Evolutionary conservation across 2,888 invertebrate genomes (phyloP).

Genomic region (Nesidiocoris tenuis): DNA sequence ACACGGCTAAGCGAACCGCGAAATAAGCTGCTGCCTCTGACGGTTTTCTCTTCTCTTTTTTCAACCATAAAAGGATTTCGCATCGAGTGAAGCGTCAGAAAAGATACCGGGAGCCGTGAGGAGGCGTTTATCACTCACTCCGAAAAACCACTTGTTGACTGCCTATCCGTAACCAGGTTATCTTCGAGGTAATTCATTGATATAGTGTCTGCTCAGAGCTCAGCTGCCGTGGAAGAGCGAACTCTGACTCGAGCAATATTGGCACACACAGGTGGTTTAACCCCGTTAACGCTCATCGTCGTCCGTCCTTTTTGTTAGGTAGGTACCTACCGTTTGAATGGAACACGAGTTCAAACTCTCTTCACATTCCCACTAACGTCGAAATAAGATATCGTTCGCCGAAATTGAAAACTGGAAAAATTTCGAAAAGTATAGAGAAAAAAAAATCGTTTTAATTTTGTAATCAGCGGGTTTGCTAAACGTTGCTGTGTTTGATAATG

Average conservation of each 20-base stretch:
- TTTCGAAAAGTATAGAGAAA: too few species aligned
- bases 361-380: too few species aligned
- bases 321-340: too few species aligned
- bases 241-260: background rate
- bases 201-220: background rate
- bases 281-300: background rate
- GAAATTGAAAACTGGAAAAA: too few species aligned
- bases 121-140: background rate
- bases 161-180: background rate
- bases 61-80: background rate
- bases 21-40: background rate
- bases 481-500: too few species aligned
- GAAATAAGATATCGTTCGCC: too few species aligned
- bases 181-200: background rate
- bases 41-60: background rate
- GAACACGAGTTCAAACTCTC: too few species aligned
- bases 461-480: too few species aligned
- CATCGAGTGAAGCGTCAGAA: background rate
- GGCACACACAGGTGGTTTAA: background rate
- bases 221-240: background rate
- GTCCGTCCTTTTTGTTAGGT: too few species aligned
- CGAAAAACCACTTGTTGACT: background rate
- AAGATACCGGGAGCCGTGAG: background rate
- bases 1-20: background rate
- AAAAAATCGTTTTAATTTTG: too few species aligned